These are phyloP conservation scores for Physeter macrocephalus DNA, from an alignment of 2,113 vertebrate genomes.

Conservation along the genomic window DNA sequence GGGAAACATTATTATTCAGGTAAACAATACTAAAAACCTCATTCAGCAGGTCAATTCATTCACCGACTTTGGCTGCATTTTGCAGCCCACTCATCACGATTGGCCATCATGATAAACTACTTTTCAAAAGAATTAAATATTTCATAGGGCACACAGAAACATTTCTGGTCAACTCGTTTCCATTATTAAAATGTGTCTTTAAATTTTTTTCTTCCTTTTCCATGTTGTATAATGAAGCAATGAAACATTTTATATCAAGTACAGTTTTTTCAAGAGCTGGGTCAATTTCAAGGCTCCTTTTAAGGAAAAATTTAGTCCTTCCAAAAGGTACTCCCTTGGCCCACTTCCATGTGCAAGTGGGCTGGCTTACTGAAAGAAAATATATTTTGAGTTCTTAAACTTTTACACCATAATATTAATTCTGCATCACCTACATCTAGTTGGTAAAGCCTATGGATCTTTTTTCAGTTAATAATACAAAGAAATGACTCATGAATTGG, in stretches of 20 bases:
- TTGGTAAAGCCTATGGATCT: background rate
- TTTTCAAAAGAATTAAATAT: background rate
- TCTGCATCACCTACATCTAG: background rate
- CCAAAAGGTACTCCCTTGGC: background rate
- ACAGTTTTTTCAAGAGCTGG: background rate
- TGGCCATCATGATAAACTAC: background rate
- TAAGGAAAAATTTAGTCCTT: background rate
- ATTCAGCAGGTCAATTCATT: background rate
- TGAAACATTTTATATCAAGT: background rate
- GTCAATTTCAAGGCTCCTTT: background rate
- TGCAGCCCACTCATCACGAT: background rate
- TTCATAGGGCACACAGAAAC: background rate
- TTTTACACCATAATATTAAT: background rate
- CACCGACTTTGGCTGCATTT: conserved; percentile 13
- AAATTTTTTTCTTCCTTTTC: background rate
- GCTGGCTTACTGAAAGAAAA: background rate
- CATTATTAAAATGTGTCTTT: background rate
- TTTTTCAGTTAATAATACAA: background rate
- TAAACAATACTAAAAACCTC: background rate
- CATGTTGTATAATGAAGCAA: background rate
- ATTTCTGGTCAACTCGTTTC: background rate
- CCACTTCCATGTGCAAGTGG: background rate
- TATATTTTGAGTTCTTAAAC: background rate
- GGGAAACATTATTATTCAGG: conserved; percentile 8
- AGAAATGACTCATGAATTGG: background rate